Conservation (phyloP, 2,888 invertebrate species). For the Xestia ashworthii region DNA sequence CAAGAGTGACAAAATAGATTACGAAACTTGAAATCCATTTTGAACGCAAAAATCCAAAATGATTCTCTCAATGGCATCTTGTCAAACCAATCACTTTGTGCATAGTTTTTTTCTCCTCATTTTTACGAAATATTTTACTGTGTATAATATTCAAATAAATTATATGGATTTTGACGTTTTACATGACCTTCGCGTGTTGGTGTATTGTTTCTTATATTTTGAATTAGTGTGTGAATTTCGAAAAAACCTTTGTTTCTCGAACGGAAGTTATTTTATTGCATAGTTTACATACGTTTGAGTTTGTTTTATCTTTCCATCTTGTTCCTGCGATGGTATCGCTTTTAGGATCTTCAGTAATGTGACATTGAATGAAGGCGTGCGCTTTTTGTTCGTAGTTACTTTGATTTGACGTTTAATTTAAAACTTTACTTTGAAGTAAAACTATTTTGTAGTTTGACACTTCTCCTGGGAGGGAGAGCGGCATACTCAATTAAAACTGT, state of each 20-base stretch:
- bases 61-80: slow-evolving; percentile 40
- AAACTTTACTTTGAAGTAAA: neutral
- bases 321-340: slow-evolving; percentile 56
- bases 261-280: slow-evolving; percentile 58
- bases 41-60: slow-evolving; percentile 11
- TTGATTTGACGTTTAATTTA: neutral
- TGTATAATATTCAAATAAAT: slow-evolving; percentile 23
- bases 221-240: slow-evolving; percentile 56
- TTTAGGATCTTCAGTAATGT: slow-evolving; percentile 45
- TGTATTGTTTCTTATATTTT: slow-evolving; percentile 44
- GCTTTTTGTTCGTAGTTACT: neutral
- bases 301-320: slow-evolving; percentile 46
- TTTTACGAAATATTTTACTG: slow-evolving; percentile 30
- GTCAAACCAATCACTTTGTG: slow-evolving; percentile 31
- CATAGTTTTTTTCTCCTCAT: slow-evolving; percentile 15
- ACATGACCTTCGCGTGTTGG: slow-evolving; percentile 45
- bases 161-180: slow-evolving; percentile 28
- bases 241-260: slow-evolving; percentile 61
- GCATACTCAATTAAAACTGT: too few relatives aligned
- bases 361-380: slow-evolving; percentile 54
- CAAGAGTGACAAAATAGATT: slow-evolving; percentile 15
- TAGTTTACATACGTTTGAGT: slow-evolving; percentile 24
- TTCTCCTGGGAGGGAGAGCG: neutral
- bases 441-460: neutral
- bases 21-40: slow-evolving; percentile 11